Evolutionary conservation across 2,888 invertebrate species (phyloP).

Genomic region (Gonocerus acuteangulatus): DNA sequence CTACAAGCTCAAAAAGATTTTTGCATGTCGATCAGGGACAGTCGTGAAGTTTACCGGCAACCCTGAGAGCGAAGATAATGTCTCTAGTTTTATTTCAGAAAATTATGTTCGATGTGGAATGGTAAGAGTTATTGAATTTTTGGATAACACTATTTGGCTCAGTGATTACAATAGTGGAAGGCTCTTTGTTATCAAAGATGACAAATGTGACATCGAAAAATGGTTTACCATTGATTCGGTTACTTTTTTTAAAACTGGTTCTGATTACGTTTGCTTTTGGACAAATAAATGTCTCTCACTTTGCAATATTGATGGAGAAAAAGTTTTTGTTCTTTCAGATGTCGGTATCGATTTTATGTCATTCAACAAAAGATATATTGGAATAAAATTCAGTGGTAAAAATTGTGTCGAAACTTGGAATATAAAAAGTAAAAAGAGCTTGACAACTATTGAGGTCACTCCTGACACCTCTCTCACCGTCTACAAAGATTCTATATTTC

Average conservation of each 20-base stretch:
- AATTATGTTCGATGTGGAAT: conserved; percentile 12
- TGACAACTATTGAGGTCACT: not conserved
- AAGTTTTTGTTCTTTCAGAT: not conserved
- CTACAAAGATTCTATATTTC: conserved; percentile 3
- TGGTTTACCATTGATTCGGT: conserved; percentile 1
- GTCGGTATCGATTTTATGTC: conserved; percentile 4
- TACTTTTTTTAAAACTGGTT: conserved; percentile 13
- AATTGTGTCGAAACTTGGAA: conserved; percentile 15
- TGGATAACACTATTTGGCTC: conserved; percentile 4
- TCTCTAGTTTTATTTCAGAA: not conserved
- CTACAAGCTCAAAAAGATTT: conserved; percentile 3
- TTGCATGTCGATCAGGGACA: not conserved
- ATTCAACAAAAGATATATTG: conserved; percentile 10
- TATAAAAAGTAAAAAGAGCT: conserved; percentile 1
- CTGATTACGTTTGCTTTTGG: conserved; percentile 14
- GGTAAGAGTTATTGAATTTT: conserved; percentile 14
- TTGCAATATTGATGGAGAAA: conserved; percentile 6
- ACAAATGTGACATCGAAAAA: not conserved
- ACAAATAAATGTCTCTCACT: conserved; percentile 2
- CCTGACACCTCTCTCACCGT: not conserved
- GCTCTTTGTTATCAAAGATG: conserved; percentile 8
- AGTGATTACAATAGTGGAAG: conserved; percentile 15
- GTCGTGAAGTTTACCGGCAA: conserved; percentile 10
- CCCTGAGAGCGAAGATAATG: not conserved
- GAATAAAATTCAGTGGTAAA: conserved; percentile 1